These are phyloP conservation scores for Onychostoma macrolepis DNA, from an alignment of 2,113 vertebrate genomes.

Conservation along the genomic window DNA sequence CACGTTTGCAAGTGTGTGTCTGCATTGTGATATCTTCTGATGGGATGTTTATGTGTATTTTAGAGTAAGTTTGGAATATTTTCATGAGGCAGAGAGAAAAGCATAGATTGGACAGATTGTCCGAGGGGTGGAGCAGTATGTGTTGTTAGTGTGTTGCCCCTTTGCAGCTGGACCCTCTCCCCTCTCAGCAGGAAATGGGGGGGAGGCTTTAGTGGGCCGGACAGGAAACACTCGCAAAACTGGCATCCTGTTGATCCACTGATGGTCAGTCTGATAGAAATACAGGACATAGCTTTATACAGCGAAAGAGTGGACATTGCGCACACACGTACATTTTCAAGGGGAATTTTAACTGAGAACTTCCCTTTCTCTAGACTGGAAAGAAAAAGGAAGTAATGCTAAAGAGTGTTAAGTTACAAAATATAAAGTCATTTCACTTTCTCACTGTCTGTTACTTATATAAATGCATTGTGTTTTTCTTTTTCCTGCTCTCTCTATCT, in stretches of 20 bases:
- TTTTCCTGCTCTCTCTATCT: slow-evolving; percentile 48
- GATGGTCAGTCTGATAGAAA: slow-evolving; percentile 75
- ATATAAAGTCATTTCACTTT: slow-evolving; percentile 61
- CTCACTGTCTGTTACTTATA: slow-evolving; percentile 11
- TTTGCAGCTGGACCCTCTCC: slow-evolving; percentile 59
- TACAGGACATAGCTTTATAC: slow-evolving; percentile 32
- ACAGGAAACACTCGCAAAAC: slow-evolving; percentile 77
- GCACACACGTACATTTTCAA: slow-evolving; percentile 26
- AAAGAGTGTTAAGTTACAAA: slow-evolving; percentile 33
- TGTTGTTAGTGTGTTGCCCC: background rate
- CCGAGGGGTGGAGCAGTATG: slow-evolving; percentile 1
- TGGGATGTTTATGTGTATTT: slow-evolving; percentile 20
- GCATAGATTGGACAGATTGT: slow-evolving; percentile 10
- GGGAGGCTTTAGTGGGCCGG: slow-evolving; percentile 71
- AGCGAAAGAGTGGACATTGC: slow-evolving; percentile 18
- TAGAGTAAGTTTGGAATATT: slow-evolving; percentile 1
- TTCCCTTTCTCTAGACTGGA: slow-evolving; percentile 53
- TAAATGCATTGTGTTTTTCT: background rate
- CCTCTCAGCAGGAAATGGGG: slow-evolving; percentile 75
- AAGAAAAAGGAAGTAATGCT: slow-evolving; percentile 68
- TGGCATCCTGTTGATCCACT: slow-evolving; percentile 77
- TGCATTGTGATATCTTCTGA: slow-evolving; percentile 39
- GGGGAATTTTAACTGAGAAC: slow-evolving; percentile 35
- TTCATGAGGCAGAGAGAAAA: background rate
- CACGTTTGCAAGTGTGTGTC: background rate